Evolutionary conservation across 1,140 invertebrate species (phyloP), one percentile per base, ranked within the genome.

Genomic region (Brachionus paranguensis): DNA sequence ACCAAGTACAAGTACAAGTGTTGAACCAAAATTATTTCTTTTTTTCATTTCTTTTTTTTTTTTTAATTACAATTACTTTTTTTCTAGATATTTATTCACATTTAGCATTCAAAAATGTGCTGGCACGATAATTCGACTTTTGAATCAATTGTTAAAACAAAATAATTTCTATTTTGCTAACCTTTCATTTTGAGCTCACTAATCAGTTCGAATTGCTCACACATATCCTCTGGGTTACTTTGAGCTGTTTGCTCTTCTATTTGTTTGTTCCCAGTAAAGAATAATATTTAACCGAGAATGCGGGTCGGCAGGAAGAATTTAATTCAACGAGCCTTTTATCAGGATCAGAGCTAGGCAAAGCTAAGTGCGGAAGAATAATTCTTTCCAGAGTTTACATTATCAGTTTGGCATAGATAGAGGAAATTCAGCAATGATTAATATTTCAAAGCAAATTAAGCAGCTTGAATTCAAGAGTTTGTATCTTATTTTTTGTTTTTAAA

Each of bases 11-110:
- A 68, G 65, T 68, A 68, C 65, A 68, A 68, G 65, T 68, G 65
- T 37, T 68, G 27, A 68, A 17, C 33, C n/a, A 41, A 68, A 33
- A 68, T 68, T 27, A 29, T 68, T 68, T 10, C 17, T 68, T 68
- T 33, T 37, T 37, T 29, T 29, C 3, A 3, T 29, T 29, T 29
- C 3, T 29, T 29, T 29, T 29, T 29, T 24, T 29, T 27, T 12
- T 33, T 68, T 24, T 5, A 68, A 68, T 60, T 60, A 60, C 53
- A 68, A 68, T 33, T 68, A 41, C 33, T 68, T 33, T 41, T 33
- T 33, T 68, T 33, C 65, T 68, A 33, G 65, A 68, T 29, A 29
- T 68, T 68, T 68, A 68, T 68, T 68, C 33, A 68, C 65, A 68
- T 68, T 68, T 68, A 8, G 5, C 20, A 60, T 60, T 60, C 20